A percentile compares a stretch with the other conserved stretches of the same genome.
These are phyloP conservation scores for Gephyroberyx darwinii DNA, from an alignment of 2,797 vertebrate species.

Conservation along the genomic window DNA sequence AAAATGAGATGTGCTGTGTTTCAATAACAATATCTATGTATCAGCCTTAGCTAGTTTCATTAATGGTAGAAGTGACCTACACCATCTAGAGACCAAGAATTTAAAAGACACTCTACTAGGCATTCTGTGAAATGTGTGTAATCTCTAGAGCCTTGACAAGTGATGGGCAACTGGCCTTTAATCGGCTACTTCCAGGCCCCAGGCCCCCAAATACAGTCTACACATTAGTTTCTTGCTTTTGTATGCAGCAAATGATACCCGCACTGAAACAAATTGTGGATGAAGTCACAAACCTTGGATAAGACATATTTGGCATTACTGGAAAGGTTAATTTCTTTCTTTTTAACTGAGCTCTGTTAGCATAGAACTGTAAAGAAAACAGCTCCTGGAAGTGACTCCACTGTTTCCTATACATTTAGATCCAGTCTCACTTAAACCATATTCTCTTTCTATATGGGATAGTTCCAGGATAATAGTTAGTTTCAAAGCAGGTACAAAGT, in stretches of 20 bases:
- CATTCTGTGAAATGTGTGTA: conserved; percentile 8
- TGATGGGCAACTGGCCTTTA: neutral
- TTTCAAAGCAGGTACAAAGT: neutral
- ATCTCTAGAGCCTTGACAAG: conserved; percentile 1
- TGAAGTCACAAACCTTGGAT: neutral
- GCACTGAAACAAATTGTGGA: neutral
- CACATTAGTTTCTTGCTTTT: neutral
- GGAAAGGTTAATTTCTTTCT: neutral
- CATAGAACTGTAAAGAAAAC: neutral
- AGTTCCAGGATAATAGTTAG: no score
- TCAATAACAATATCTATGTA: neutral
- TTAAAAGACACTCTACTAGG: neutral
- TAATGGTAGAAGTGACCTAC: neutral
- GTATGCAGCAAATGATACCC: neutral
- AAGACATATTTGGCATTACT: neutral
- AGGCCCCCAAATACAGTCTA: no score
- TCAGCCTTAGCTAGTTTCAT: neutral
- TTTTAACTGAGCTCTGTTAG: neutral
- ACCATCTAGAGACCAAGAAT: neutral
- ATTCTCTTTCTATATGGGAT: neutral
- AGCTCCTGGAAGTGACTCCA: neutral
- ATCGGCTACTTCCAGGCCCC: neutral
- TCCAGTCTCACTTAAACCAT: neutral
- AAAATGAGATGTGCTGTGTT: neutral
- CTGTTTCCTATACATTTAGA: neutral